phyloP scores from a whole-genome alignment of 2,888 invertebrate species.

The Drosophila emarginata region DNA sequence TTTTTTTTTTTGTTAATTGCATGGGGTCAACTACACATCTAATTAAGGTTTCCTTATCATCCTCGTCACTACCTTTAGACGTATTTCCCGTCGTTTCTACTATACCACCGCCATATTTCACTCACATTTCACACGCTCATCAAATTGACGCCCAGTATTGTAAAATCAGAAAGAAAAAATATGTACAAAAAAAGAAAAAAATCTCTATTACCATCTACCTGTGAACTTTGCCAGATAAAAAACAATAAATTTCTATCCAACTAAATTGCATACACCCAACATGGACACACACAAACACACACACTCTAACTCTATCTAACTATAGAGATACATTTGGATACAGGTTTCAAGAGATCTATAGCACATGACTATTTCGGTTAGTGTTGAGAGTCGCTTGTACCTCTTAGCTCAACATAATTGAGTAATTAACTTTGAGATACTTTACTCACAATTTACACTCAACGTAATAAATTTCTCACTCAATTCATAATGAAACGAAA shows the following conservation, averaged over 20 bases:
- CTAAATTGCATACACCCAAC: constrained; percentile 52
- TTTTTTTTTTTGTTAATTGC: too few species aligned
- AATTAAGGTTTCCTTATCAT: background rate
- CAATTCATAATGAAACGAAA: constrained; percentile 15
- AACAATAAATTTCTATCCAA: constrained; percentile 63
- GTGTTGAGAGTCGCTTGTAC: constrained; percentile 7
- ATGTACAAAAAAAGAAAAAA: constrained; percentile 35
- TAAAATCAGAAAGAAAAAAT: constrained; percentile 45
- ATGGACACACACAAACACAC: background rate
- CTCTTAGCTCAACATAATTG: constrained; percentile 57
- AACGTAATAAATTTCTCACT: background rate
- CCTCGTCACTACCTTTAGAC: background rate
- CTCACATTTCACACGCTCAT: constrained; percentile 57
- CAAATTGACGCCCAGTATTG: constrained; percentile 42
- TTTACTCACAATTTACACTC: constrained; percentile 36
- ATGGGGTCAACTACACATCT: too few species aligned
- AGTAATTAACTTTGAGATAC: constrained; percentile 63
- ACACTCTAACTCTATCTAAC: background rate
- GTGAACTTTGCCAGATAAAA: constrained; percentile 61
- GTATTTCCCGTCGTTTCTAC: background rate
- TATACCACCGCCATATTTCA: background rate
- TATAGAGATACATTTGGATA: constrained; percentile 9
- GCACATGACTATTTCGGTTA: constrained; percentile 31
- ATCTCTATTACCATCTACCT: constrained; percentile 43
- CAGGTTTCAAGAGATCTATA: constrained; percentile 13